A percentile compares a stretch with the other conserved stretches of the same genome.
Conservation (phyloP, 2,797 vertebrate genomes). For the Phoxinus dragarum region DNA sequence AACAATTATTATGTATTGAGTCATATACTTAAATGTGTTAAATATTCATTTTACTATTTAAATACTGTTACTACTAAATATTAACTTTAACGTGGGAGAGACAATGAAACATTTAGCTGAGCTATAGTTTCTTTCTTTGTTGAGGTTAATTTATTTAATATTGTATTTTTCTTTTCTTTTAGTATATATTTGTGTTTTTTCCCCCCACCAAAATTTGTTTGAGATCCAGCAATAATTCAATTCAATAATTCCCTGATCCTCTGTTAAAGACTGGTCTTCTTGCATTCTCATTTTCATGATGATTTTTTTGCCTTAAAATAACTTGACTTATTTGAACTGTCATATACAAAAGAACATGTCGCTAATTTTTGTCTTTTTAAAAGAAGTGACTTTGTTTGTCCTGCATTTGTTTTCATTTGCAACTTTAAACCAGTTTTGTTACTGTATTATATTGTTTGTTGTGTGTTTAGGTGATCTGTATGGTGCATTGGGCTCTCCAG, state of each 20-base stretch:
- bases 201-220: too few species aligned
- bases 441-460: conserved; percentile 16
- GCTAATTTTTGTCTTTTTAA: too few species aligned
- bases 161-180: neutral
- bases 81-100: neutral
- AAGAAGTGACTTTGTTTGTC: neutral
- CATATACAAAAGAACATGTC: too few species aligned
- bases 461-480: conserved; percentile 82
- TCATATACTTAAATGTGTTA: neutral
- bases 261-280: neutral
- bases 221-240: too few species aligned
- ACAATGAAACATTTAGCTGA: neutral
- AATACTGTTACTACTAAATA: too few species aligned
- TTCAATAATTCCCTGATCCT: neutral
- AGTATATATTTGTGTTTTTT: neutral
- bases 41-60: too few species aligned
- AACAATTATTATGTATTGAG: neutral
- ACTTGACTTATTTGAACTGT: neutral
- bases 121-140: neutral
- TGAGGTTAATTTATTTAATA: neutral
- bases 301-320: neutral
- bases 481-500: conserved; percentile 85
- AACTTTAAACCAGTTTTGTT: neutral
- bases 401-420: neutral
- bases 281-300: neutral